Evolutionary conservation across 1,140 invertebrate species (phyloP).

Genomic region (Lerema accius): DNA sequence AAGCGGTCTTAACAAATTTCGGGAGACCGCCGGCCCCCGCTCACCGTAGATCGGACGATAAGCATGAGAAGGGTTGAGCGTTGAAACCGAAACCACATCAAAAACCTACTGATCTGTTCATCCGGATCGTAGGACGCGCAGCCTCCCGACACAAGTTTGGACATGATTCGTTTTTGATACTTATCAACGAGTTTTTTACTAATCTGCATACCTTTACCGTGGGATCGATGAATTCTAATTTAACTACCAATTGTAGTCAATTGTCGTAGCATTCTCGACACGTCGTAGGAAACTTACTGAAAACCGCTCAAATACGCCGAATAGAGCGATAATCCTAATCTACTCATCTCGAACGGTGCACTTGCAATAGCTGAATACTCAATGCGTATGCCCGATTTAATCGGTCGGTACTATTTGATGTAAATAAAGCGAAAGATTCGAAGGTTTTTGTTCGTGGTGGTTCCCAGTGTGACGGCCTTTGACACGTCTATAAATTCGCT

Average conservation of each 20-base stretch:
- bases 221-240: conserved; percentile 55
- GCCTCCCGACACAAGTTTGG: conserved; percentile 66
- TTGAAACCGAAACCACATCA: conserved; percentile 70
- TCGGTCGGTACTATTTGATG: conserved; percentile 28
- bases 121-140: conserved; percentile 66
- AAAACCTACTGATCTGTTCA: conserved; percentile 66
- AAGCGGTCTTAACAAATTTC: conserved; percentile 71
- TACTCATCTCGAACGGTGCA: conserved; percentile 30
- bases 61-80: conserved; percentile 70
- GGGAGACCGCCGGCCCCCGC: conserved; percentile 50
- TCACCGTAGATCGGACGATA: conserved; percentile 62
- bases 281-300: conserved; percentile 52
- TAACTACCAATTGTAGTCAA: conserved; percentile 53
- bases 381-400: conserved; percentile 33
- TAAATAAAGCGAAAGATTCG: conserved; percentile 37
- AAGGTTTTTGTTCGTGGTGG: conserved; percentile 35
- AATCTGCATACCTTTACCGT: conserved; percentile 65
- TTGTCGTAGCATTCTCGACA: conserved; percentile 52
- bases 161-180: conserved; percentile 65
- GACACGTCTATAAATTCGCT: conserved; percentile 68
- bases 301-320: conserved; percentile 42
- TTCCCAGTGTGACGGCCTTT: conserved; percentile 66
- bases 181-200: conserved; percentile 58
- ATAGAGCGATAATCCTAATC: conserved; percentile 37
- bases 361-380: conserved; percentile 32